Conservation (phyloP, 1,140 invertebrate species). For the Maniola jurtina region DNA sequence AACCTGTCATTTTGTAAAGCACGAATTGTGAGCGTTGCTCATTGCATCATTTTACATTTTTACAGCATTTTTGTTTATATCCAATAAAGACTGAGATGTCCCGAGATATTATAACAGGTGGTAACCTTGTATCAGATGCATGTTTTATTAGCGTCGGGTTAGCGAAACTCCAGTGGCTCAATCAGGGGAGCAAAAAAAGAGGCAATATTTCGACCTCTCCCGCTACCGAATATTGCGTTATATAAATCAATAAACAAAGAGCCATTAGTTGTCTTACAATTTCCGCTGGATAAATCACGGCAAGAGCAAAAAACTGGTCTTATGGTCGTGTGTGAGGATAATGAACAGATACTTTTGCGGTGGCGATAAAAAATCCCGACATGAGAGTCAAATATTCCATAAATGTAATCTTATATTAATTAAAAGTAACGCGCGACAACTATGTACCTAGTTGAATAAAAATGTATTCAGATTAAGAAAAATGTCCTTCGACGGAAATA, state of each 20-base stretch:
- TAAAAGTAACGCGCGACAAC: neutral
- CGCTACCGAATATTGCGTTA: conserved; percentile 74
- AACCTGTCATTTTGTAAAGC: no score
- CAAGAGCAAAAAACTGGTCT: conserved; percentile 52
- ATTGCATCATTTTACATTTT: no score
- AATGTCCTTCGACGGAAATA: no score
- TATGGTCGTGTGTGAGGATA: conserved; percentile 42
- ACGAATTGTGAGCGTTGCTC: no score
- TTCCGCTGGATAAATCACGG: conserved; percentile 77
- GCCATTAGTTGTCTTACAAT: conserved; percentile 74
- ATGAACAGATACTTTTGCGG: conserved; percentile 48
- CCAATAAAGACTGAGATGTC: no score
- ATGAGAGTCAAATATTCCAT: conserved; percentile 23
- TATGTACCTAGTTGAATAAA: neutral
- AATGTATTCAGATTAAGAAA: no score
- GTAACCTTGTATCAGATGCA: conserved; percentile 2
- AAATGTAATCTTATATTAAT: conserved; percentile 11
- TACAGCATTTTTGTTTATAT: no score
- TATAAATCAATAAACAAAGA: conserved; percentile 78
- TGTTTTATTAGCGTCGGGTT: conserved; percentile 44
- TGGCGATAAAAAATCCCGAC: conserved; percentile 41
- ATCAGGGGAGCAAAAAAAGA: conserved; percentile 54
- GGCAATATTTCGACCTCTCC: conserved; percentile 57
- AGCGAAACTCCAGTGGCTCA: conserved; percentile 53
- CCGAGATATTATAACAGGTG: neutral